A percentile compares a stretch with the other conserved stretches of the same genome.
These are phyloP conservation scores for Dendrocincla tyrannina DNA, from an alignment of 2,797 vertebrate genomes.

Conservation along the genomic window DNA sequence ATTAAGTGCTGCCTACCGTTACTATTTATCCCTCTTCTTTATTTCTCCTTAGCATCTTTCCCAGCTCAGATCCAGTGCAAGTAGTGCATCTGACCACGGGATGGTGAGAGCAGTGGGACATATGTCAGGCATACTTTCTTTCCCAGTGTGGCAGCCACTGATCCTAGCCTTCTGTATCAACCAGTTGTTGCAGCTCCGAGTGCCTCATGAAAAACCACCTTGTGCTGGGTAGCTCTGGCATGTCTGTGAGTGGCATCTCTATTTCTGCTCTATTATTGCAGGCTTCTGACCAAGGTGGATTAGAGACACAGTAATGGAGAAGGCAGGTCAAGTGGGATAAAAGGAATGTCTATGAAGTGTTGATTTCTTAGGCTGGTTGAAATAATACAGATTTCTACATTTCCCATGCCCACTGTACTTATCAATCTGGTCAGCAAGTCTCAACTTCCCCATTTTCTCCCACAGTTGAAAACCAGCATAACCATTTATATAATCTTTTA, in stretches of 20 bases:
- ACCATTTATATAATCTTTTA: background rate
- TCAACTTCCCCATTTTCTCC: background rate
- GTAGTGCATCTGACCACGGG: too few species aligned
- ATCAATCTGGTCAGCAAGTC: background rate
- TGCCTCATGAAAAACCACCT: background rate
- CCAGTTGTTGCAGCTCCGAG: fast-evolving
- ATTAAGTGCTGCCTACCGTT: background rate
- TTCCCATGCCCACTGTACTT: background rate
- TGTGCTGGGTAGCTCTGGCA: background rate
- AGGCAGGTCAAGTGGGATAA: background rate
- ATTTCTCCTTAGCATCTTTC: background rate
- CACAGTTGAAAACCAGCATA: background rate
- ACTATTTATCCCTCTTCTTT: background rate
- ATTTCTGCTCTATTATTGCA: background rate
- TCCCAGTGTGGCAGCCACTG: background rate
- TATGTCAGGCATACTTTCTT: background rate
- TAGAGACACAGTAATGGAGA: background rate
- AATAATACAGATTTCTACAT: background rate
- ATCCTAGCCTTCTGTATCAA: background rate
- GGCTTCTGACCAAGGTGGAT: background rate
- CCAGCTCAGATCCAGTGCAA: background rate
- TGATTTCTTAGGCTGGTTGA: background rate
- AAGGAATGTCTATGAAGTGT: background rate
- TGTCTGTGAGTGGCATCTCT: background rate
- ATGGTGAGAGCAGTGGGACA: background rate